Evolutionary conservation across 2,888 invertebrate genomes (phyloP).

Genomic region (Plutella xylostella): DNA sequence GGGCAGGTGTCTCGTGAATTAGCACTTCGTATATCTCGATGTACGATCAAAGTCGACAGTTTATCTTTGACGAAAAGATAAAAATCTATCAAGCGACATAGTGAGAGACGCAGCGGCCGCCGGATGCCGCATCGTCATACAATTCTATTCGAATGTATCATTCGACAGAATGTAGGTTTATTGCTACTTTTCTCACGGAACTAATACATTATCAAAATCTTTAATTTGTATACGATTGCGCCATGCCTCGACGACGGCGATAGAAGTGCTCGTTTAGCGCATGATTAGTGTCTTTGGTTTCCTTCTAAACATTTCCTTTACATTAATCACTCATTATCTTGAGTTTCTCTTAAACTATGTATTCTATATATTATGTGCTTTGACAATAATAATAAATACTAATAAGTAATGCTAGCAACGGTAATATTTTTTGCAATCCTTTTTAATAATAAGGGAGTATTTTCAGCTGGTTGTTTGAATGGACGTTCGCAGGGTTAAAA

Average conservation of each 20-base stretch:
- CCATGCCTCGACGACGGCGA: constrained; percentile 44
- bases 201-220: constrained; percentile 62
- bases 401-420: constrained; percentile 32
- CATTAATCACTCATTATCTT: not conserved
- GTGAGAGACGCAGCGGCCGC: constrained; percentile 13
- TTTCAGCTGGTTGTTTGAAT: constrained; percentile 38
- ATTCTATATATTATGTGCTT: not conserved
- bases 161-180: constrained; percentile 65
- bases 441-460: constrained; percentile 20
- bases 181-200: constrained; percentile 69
- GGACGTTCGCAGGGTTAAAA: constrained; percentile 38
- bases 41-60: constrained; percentile 1
- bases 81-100: constrained; percentile 1
- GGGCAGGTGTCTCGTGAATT: not conserved
- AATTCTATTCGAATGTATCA: constrained; percentile 67
- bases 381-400: constrained; percentile 26
- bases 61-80: constrained; percentile 2
- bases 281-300: constrained; percentile 2
- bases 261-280: constrained; percentile 39
- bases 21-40: constrained; percentile 5
- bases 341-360: not conserved
- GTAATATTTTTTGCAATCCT: constrained; percentile 24
- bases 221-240: constrained; percentile 62
- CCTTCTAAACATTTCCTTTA: not conserved
- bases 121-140: constrained; percentile 61